Evolutionary conservation across 2,888 invertebrate species (phyloP), one percentile per base, ranked within the genome.

Genomic region (Agapostemon virescens): DNA sequence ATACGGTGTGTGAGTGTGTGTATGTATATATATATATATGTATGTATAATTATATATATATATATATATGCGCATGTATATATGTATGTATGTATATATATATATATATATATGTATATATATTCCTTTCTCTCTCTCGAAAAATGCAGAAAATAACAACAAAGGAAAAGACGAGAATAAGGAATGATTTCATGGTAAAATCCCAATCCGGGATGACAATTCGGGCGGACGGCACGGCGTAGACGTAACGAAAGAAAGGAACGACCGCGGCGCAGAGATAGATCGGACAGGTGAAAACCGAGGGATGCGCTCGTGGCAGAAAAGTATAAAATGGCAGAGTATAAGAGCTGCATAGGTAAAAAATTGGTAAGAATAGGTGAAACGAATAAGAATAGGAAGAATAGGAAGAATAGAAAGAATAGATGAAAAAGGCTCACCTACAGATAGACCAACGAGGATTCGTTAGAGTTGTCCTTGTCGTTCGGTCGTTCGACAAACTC

Each of bases 81-180:
- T n/a, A n/a, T n/a, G n/a, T n/a, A n/a, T n/a, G n/a, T n/a, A n/a
- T n/a, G n/a, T n/a, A n/a, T n/a, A n/a, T n/a, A n/a, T n/a, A n/a
- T n/a, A n/a, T n/a, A n/a, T n/a, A n/a, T n/a, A n/a, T n/a, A n/a
- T n/a, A n/a, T n/a, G n/a, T n/a, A n/a, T n/a, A n/a, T n/a, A n/a
- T n/a, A n/a, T n/a, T n/a, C n/a, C n/a, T 49, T 15, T 26, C 7
- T 15, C 55, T 55, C 33, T 23, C 70, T 40, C 36, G 55, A 67
- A 73, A 71, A 73, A 71, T 73, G 49, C 66, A 61, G 67, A 78
- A 83, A 82, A 84, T 78, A 71, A 87, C 81, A 87, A 87, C 84
- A 83, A 86, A 82, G 84, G 63, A 75, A 69, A 73, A 77, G 72
- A 75, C 71, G 55, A 33, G 33, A 61, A 61, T 42, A 64, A 49